Evolutionary conservation across 2,113 vertebrate genomes (phyloP).

Genomic region (Cygnus atratus): DNA sequence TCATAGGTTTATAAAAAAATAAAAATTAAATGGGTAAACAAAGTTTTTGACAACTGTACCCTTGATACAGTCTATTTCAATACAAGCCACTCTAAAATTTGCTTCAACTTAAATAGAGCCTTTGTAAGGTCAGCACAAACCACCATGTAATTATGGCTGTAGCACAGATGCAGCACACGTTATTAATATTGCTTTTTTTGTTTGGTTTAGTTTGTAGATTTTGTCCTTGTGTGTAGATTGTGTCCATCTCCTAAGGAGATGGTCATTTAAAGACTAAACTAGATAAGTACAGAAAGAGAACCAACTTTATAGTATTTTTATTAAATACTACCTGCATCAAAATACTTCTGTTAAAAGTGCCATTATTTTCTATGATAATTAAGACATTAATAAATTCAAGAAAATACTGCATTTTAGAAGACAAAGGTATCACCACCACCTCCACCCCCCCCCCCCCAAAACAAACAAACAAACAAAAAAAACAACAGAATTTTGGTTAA

Average conservation of each 20-base stretch:
- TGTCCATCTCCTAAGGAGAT: neutral
- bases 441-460: neutral
- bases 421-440: neutral
- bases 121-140: neutral
- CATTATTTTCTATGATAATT: neutral
- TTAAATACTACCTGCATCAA: neutral
- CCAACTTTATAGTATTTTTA: neutral
- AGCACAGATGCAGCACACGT: neutral
- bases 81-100: neutral
- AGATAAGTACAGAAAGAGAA: neutral
- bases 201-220: neutral
- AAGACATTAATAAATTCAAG: neutral
- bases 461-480: neutral
- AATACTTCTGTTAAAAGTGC: neutral
- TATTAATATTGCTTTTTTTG: neutral
- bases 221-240: neutral
- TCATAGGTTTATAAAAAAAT: neutral
- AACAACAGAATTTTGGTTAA: neutral
- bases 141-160: neutral
- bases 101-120: neutral
- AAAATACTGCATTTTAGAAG: neutral
- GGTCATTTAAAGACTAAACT: neutral
- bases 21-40: neutral
- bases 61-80: neutral
- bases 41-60: accelerated